Percentiles rank a stretch among this genome's conserved stretches.
Evolutionary conservation across 2,797 vertebrate genomes (phyloP).

Genomic region (Fratercula arctica): DNA sequence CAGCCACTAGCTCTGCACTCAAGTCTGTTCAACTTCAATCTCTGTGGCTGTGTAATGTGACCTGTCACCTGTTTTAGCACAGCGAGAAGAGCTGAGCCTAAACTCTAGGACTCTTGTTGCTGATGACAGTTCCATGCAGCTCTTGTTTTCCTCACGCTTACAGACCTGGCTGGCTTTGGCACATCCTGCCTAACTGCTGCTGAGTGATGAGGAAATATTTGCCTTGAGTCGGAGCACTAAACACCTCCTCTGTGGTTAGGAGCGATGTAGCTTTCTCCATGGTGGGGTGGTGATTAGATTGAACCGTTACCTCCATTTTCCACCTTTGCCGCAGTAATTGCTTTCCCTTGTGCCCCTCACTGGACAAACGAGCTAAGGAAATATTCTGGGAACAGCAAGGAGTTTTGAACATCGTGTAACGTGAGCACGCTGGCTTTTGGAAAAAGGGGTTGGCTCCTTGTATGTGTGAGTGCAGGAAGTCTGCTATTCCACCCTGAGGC

Average conservation of each 20-base stretch:
- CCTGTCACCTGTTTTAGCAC: not conserved
- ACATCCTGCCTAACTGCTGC: not conserved
- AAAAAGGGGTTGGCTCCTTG: not conserved
- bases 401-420: not conserved
- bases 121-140: slow-evolving; percentile 11
- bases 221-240: slow-evolving; percentile 3
- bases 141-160: not conserved
- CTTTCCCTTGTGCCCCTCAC: slow-evolving; percentile 58
- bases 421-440: not conserved
- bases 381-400: not conserved
- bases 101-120: not conserved
- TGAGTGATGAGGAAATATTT: slow-evolving; percentile 44
- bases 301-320: slow-evolving; percentile 68
- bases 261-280: slow-evolving; percentile 41
- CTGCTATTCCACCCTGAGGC: not conserved
- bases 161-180: not conserved
- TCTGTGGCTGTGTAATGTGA: not conserved
- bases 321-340: slow-evolving; percentile 64
- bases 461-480: not conserved
- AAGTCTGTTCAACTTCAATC: not conserved
- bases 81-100: not conserved
- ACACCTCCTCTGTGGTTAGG: slow-evolving; percentile 5
- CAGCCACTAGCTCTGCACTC: not conserved
- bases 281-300: not conserved
- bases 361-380: slow-evolving; percentile 21